Conservation (phyloP, 2,797 vertebrate genomes). For the Mormyrus hasselquistii region DNA sequence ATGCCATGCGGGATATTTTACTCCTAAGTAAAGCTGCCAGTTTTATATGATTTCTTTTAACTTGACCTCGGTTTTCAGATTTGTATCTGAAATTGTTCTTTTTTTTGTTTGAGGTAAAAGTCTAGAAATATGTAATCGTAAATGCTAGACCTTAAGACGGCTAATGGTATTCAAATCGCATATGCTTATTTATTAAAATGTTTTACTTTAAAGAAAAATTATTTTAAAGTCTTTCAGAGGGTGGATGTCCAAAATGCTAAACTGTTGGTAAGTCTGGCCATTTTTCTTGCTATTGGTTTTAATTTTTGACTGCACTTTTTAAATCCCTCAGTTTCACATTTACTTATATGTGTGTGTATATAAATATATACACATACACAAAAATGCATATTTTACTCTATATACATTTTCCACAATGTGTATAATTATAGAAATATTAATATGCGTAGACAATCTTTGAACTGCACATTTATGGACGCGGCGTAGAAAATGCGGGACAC, state of each 20-base stretch:
- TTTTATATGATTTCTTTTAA: neutral
- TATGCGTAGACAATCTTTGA: neutral
- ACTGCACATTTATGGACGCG: neutral
- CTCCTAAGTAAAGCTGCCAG: neutral
- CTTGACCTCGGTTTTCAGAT: neutral
- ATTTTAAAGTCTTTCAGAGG: constrained; percentile 8
- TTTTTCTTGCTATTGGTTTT: neutral
- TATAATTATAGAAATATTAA: neutral
- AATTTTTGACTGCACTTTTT: constrained; percentile 11
- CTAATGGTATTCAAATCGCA: constrained; percentile 4
- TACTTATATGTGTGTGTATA: neutral
- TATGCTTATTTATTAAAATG: constrained; percentile 7
- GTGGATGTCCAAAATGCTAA: constrained; percentile 17
- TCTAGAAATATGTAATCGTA: neutral
- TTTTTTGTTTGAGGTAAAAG: neutral
- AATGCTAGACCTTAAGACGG: neutral
- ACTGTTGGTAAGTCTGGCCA: constrained; percentile 12
- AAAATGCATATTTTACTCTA: neutral
- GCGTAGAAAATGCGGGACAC: neutral
- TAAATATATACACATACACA: neutral
- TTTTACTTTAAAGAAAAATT: neutral
- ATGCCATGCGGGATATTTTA: neutral
- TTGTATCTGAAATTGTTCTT: neutral
- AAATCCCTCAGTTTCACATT: neutral
- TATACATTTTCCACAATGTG: neutral